phyloP scores from a whole-genome alignment of 2,888 invertebrate genomes.

The Leptogaster cylindrica region DNA sequence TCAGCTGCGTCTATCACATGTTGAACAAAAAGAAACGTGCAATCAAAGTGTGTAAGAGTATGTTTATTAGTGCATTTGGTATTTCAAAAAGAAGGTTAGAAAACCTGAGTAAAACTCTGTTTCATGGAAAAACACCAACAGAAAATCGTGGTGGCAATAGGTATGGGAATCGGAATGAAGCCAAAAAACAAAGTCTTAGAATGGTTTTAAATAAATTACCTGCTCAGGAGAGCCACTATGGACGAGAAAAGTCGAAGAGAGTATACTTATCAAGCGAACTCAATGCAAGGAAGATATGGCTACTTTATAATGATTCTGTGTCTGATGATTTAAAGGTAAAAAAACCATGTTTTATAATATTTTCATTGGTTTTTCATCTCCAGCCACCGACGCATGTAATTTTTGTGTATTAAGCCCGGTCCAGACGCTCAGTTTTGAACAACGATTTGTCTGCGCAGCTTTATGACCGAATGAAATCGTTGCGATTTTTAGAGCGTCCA shows the following conservation, averaged over 20 bases:
- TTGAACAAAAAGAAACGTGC: neutral
- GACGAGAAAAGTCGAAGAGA: neutral
- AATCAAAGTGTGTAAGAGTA: conserved; percentile 10
- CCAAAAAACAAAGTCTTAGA: neutral
- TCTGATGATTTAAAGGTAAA: conserved; percentile 13
- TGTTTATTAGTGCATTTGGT: neutral
- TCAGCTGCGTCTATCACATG: neutral
- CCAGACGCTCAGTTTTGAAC: too few species aligned
- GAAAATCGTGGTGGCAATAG: too few species aligned
- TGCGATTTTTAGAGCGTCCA: too few species aligned
- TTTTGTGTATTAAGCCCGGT: too few species aligned
- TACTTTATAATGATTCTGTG: neutral
- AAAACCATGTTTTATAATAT: conserved; percentile 17
- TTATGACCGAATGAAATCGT: too few species aligned
- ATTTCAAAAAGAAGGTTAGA: neutral
- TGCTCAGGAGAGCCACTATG: neutral
- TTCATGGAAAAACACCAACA: neutral
- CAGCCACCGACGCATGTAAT: neutral
- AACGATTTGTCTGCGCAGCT: too few species aligned
- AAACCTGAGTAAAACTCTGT: conserved; percentile 4
- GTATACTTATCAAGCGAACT: neutral
- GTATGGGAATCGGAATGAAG: conserved; percentile 1
- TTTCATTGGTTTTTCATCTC: conserved; percentile 20
- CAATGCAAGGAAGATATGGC: neutral
- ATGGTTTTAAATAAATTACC: conserved; percentile 1